Evolutionary conservation across 2,113 vertebrate genomes (phyloP), one percentile per base, ranked within the genome.

Genomic region (Prochilodus magdalenae): DNA sequence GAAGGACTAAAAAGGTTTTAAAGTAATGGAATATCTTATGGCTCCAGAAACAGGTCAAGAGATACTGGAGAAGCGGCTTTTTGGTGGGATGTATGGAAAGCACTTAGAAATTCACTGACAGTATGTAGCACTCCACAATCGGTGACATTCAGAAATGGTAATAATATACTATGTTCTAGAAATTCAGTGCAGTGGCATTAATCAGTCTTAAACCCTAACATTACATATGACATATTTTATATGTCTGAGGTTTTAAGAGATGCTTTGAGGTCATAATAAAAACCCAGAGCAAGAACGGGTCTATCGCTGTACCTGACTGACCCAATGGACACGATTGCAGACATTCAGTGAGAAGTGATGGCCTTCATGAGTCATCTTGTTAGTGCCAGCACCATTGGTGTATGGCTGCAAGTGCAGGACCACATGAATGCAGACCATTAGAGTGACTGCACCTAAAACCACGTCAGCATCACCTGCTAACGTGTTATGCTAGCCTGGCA

Each of bases 251-350:
- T 40, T 47, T n/a, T 30, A 26, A 0, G 3, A 62, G 44, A 26
- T 65, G 20, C 33, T 33, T 44, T 12, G 40, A 24, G 44, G 13
- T 22, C 62, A 80, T 53, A 75, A 75, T 75, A 36, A 71, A n/a
- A 71, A 30, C 73, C 40, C 14, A n/a, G n/a, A n/a, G n/a, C n/a
- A n/a, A n/a, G n/a, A n/a, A n/a, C n/a, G n/a, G n/a, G n/a, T n/a
- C n/a, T n/a, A n/a, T n/a, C n/a, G n/a, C n/a, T n/a, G n/a, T n/a
- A n/a, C n/a, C n/a, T n/a, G n/a, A n/a, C n/a, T n/a, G n/a, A n/a
- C n/a, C n/a, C n/a, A n/a, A n/a, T n/a, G n/a, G n/a, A n/a, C n/a
- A n/a, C n/a, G n/a, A n/a, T n/a, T n/a, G n/a, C n/a, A n/a, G n/a
- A n/a, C n/a, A n/a, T n/a, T n/a, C n/a, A n/a, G n/a, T n/a, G n/a